Conservation (phyloP, 2,888 invertebrate genomes). For the Noctua janthina region DNA sequence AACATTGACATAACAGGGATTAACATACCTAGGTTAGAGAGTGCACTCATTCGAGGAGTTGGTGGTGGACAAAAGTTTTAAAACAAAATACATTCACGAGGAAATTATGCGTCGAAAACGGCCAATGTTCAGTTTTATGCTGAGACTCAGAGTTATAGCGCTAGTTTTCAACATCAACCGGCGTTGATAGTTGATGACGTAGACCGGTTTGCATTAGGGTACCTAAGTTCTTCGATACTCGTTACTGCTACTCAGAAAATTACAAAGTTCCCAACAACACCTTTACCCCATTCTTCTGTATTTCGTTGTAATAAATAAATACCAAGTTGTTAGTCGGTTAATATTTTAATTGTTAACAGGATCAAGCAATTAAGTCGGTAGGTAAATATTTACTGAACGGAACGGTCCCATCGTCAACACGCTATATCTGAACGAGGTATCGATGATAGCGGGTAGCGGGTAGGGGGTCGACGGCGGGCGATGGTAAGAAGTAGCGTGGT, state of each 20-base stretch:
- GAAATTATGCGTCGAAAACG: background rate
- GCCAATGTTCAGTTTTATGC: background rate
- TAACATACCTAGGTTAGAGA: background rate
- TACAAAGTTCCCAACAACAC: background rate
- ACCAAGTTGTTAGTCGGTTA: conserved; percentile 23
- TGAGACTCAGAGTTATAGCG: too few relatives aligned
- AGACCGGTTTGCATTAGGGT: background rate
- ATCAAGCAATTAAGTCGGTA: conserved; percentile 36
- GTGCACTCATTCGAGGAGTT: background rate
- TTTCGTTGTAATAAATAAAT: conserved; percentile 21
- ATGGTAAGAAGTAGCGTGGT: too few relatives aligned
- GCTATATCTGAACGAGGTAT: background rate
- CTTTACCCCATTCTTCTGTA: background rate
- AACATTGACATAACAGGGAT: background rate
- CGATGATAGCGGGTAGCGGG: background rate
- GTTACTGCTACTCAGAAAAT: background rate
- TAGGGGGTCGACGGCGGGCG: background rate
- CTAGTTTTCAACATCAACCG: too few relatives aligned
- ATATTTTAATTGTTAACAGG: conserved; percentile 28
- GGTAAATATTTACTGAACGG: conserved; percentile 47
- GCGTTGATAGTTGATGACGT: background rate
- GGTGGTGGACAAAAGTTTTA: background rate
- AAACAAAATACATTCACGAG: background rate
- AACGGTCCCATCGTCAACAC: conserved; percentile 14
- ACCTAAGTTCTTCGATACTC: background rate